phyloP scores from a whole-genome alignment of 2,888 invertebrate genomes.

The Yponomeuta plumbellus region DNA sequence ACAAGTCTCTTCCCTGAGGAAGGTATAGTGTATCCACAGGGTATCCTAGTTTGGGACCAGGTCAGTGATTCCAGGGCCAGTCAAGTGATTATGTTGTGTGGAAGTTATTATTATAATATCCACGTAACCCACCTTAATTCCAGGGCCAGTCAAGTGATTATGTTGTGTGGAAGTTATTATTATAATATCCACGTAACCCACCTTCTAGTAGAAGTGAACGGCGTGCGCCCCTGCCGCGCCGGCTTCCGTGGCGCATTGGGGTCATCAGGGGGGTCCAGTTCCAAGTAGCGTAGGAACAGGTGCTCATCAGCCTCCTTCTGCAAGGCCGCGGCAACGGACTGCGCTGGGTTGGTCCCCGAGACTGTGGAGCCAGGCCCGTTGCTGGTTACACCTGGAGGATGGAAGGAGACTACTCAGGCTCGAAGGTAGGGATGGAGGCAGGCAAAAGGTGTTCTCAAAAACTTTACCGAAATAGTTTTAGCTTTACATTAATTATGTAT shows the following conservation, averaged over 20 bases:
- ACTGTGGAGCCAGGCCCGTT: slow-evolving; percentile 52
- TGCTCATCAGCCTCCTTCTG: slow-evolving; percentile 84
- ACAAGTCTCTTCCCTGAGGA: no score
- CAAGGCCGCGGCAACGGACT: slow-evolving; percentile 73
- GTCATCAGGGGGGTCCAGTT: slow-evolving; percentile 86
- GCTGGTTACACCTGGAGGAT: slow-evolving; percentile 42
- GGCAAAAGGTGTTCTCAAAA: no score
- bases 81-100: no score
- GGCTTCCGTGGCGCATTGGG: slow-evolving; percentile 75
- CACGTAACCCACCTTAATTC: no score
- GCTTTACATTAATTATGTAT: no score
- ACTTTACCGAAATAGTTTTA: no score
- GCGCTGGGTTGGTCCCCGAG: slow-evolving; percentile 60
- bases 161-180: no score
- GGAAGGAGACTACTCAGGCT: not conserved
- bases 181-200: slow-evolving; percentile 33
- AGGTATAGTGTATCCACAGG: no score
- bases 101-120: no score
- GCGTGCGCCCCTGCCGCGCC: slow-evolving; percentile 83
- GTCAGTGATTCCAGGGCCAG: no score
- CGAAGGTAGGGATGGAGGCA: not conserved
- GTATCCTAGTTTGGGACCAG: no score
- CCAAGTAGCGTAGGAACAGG: slow-evolving; percentile 84
- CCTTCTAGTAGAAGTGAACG: slow-evolving; percentile 87
- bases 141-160: no score